Percentiles rank a stretch among this genome's conserved stretches.
Conservation (phyloP, 2,888 invertebrate genomes). For the Pyrgus malvae region DNA sequence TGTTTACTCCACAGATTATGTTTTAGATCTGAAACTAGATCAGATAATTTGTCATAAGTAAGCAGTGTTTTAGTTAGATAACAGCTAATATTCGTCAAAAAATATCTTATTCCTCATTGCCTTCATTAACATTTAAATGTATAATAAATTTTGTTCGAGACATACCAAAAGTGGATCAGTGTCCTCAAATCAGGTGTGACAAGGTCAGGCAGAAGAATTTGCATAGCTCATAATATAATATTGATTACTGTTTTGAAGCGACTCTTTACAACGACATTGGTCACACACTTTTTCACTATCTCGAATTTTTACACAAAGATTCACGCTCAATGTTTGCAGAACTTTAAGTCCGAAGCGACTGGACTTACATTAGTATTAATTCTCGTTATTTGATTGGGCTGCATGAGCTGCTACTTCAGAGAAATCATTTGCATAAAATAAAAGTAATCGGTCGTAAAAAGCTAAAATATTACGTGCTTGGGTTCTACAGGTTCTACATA, state of each 20-base stretch:
- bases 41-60: constrained; percentile 55
- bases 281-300: constrained; percentile 48
- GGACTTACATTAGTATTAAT: constrained; percentile 60
- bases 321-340: constrained; percentile 1
- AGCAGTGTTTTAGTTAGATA: constrained; percentile 51
- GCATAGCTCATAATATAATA: constrained; percentile 61
- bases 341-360: constrained; percentile 54
- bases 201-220: constrained; percentile 65
- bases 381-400: constrained; percentile 54
- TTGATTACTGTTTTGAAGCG: constrained; percentile 44
- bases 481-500: constrained; percentile 32
- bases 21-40: constrained; percentile 70
- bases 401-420: constrained; percentile 53
- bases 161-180: constrained; percentile 71
- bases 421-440: constrained; percentile 61
- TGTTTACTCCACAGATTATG: constrained; percentile 61
- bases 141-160: constrained; percentile 68
- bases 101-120: constrained; percentile 61
- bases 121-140: constrained; percentile 73
- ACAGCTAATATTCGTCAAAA: constrained; percentile 57
- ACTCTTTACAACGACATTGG: constrained; percentile 41
- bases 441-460: constrained; percentile 56
- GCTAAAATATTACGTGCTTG: constrained; percentile 52
- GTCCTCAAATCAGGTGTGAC: constrained; percentile 66
- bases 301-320: constrained; percentile 6